These are phyloP conservation scores for Osmoderma eremita DNA, from an alignment of 2,888 invertebrate genomes.

Conservation along the genomic window DNA sequence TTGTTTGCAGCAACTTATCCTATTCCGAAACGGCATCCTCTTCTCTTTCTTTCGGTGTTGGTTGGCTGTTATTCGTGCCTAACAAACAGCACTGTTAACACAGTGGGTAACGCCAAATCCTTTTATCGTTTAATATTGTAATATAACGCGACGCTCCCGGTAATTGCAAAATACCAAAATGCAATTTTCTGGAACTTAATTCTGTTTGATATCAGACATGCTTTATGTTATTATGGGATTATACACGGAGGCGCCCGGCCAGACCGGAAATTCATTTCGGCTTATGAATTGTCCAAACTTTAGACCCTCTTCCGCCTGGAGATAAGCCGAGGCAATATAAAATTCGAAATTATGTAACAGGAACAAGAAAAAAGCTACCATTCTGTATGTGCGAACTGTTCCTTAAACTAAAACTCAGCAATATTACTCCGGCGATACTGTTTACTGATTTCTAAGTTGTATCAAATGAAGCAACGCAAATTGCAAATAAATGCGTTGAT, in stretches of 20 bases:
- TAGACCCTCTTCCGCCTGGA: slow-evolving; percentile 5
- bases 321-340: not conserved
- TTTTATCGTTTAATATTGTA: slow-evolving; percentile 44
- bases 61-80: slow-evolving; percentile 21
- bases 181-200: slow-evolving; percentile 41
- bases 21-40: slow-evolving; percentile 26
- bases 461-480: no score
- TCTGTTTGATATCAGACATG: slow-evolving; percentile 40
- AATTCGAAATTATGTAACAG: not conserved
- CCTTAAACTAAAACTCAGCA: no score
- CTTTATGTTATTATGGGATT: slow-evolving; percentile 38
- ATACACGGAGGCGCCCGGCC: not conserved
- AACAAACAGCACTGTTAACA: slow-evolving; percentile 23
- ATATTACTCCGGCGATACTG: no score
- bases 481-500: no score
- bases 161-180: slow-evolving; percentile 44
- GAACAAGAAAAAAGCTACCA: not conserved
- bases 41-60: slow-evolving; percentile 15
- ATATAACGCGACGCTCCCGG: slow-evolving; percentile 32
- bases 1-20: slow-evolving; percentile 32
- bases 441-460: no score
- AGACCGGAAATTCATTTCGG: slow-evolving; percentile 30
- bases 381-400: no score
- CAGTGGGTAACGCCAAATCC: slow-evolving; percentile 37
- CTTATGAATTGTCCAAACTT: slow-evolving; percentile 30